Conservation (phyloP, 2,113 vertebrate genomes). For the Stegostoma tigrinum region DNA sequence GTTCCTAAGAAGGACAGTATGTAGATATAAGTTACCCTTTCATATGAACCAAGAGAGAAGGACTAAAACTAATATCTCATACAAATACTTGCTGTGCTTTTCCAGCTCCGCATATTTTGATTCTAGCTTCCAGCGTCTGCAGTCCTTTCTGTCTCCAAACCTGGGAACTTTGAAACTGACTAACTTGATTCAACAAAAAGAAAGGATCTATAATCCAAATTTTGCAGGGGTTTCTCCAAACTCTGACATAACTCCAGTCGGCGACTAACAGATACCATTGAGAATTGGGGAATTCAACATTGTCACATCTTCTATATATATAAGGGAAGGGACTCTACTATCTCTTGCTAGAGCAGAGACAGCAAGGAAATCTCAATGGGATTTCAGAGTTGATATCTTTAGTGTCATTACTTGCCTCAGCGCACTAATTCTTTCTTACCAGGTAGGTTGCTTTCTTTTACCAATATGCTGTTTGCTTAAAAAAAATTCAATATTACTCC, state of each 20-base stretch:
- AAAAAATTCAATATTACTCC: background rate
- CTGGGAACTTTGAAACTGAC: background rate
- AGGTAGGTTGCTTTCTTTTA: no score
- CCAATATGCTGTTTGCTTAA: background rate
- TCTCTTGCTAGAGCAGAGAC: background rate
- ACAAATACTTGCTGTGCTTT: background rate
- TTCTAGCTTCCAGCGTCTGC: no score
- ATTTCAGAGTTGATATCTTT: background rate
- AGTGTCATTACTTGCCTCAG: background rate
- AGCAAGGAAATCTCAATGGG: background rate
- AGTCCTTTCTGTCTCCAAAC: background rate
- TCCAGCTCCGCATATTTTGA: no score
- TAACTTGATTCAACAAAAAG: background rate
- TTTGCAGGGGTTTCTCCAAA: background rate
- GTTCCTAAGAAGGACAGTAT: no score
- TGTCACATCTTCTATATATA: background rate
- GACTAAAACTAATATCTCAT: background rate
- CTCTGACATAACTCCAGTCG: background rate
- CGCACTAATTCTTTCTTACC: no score
- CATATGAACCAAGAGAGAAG: background rate
- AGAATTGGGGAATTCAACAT: background rate
- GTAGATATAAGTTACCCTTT: no score
- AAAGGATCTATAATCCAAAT: background rate
- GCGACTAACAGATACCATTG: background rate
- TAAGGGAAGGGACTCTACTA: background rate